Base-by-base conservation (phyloP, 92 coral and sea anemone species). In the Zoanthus sociatus region DNA sequence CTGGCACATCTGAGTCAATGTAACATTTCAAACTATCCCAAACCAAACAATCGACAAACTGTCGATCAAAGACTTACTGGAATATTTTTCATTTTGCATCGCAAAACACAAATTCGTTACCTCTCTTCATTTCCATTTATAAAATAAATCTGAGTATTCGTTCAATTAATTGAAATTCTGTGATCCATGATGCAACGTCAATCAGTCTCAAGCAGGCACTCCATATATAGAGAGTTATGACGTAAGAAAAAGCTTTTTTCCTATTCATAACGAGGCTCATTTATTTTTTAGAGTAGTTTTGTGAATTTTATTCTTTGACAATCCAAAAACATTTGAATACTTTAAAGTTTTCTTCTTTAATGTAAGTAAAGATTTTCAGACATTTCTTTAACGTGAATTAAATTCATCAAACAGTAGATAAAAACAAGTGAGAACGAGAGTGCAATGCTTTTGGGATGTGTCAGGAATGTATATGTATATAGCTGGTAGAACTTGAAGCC, bases 191-290 rank as follows among this genome's bases (percentile, higher is more conserved):
- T 56, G 85, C 75, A 68, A 46, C 0, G 75, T 17, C 30, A 17
- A 17, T 63, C 69, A n/a, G 69, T n/a, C 82, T 9, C 82, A 16
- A 58, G 61, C 55, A 69, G 20, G 55, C 42, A 79, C 60, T 66
- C 85, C 85, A 81, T 64, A 81, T 64, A 45, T 64, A 74, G 75
- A 44, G 47, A 37, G 12, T 15, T 3, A 70, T 81, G 85, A 81
- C 85, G 85, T 81, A 53, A 67, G 17, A 20, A 10, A 9, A 67
- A 21, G 72, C 1, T 54, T 78, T 61, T 42, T 63, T 63, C 1
- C n/a, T 7, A 54, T 61, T 79, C 84, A 81, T 66, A 81, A 67
- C 85, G 76, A 81, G 85, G 85, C 85, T 54, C 14, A 31, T 37
- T 37, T 37, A 37, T 37, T 37, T 37, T 37, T 37, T 37, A 2